These are phyloP conservation scores for Drosophila aff. DNA, from an alignment of 1,140 invertebrate species.

Conservation along the genomic window DNA sequence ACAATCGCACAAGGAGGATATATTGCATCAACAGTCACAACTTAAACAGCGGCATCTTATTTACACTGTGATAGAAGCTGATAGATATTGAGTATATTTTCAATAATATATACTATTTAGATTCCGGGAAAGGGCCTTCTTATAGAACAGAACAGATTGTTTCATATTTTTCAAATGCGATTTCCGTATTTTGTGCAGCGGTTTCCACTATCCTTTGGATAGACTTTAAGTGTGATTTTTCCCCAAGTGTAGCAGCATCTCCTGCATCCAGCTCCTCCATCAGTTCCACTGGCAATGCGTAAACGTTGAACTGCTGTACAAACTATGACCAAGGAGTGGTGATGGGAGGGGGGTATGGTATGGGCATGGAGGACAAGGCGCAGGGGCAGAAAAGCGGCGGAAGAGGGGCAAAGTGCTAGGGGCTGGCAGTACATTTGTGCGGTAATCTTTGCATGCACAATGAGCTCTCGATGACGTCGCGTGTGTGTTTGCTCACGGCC, in stretches of 20 bases:
- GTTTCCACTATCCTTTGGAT: too few relatives aligned
- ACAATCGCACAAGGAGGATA: background rate
- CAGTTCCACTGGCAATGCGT: constrained; percentile 47
- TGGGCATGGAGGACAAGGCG: background rate
- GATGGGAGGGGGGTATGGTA: background rate
- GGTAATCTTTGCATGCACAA: constrained; percentile 79
- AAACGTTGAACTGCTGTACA: constrained; percentile 49
- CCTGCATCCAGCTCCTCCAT: constrained; percentile 38
- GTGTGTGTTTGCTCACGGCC: constrained; percentile 52
- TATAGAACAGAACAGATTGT: background rate
- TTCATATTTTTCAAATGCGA: background rate
- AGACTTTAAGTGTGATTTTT: background rate
- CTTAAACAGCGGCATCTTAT: background rate
- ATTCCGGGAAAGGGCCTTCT: too few relatives aligned
- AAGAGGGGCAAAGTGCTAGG: background rate
- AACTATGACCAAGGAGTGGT: background rate
- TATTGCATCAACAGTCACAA: constrained; percentile 3
- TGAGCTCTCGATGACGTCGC: constrained; percentile 56
- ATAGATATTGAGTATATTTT: background rate
- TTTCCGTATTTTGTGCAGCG: too few relatives aligned
- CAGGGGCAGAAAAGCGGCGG: background rate
- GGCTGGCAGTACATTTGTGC: constrained; percentile 53
- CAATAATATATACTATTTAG: too few relatives aligned
- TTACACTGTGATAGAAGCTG: background rate
- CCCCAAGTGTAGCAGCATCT: background rate